A percentile compares a stretch with the other conserved stretches of the same genome.
phyloP scores from a whole-genome alignment of 2,113 vertebrate genomes.

The Numenius arquata region DNA sequence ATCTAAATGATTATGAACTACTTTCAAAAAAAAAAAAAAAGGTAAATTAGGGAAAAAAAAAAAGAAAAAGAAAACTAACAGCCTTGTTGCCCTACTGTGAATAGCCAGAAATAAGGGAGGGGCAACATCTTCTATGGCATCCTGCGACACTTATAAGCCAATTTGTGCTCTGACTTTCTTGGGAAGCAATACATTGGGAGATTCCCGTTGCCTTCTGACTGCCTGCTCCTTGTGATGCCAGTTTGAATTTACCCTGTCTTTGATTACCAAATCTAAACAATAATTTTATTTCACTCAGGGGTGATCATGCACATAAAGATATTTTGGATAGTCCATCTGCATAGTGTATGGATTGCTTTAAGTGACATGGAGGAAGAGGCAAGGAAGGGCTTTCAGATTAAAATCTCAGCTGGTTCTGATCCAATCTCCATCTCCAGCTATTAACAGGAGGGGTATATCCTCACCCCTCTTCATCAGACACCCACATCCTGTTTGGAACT shows the following conservation, averaged over 20 bases:
- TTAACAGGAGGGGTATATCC: not conserved
- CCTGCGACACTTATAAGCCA: not conserved
- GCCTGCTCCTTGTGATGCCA: not conserved
- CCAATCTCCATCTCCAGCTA: not conserved
- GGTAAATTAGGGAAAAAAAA: not conserved
- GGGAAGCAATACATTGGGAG: not conserved
- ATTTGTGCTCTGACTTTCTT: not conserved
- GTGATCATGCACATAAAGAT: too few species aligned
- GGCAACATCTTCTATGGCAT: not conserved
- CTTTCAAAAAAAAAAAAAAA: not conserved
- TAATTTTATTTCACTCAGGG: too few species aligned
- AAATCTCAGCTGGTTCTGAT: not conserved
- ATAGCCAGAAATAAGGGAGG: not conserved
- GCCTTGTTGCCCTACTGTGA: not conserved
- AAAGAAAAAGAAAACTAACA: not conserved
- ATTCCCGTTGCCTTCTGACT: not conserved
- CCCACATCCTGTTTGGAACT: not conserved
- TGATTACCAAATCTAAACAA: not conserved
- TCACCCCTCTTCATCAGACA: not conserved
- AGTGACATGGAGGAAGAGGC: too few species aligned
- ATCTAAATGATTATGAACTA: constrained; percentile 41
- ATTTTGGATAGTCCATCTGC: too few species aligned
- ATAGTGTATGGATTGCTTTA: too few species aligned
- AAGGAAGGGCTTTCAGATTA: not conserved
- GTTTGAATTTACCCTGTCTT: not conserved